Evolutionary conservation across 2,113 vertebrate genomes (phyloP).

Genomic region (Lanius ludovicianus): DNA sequence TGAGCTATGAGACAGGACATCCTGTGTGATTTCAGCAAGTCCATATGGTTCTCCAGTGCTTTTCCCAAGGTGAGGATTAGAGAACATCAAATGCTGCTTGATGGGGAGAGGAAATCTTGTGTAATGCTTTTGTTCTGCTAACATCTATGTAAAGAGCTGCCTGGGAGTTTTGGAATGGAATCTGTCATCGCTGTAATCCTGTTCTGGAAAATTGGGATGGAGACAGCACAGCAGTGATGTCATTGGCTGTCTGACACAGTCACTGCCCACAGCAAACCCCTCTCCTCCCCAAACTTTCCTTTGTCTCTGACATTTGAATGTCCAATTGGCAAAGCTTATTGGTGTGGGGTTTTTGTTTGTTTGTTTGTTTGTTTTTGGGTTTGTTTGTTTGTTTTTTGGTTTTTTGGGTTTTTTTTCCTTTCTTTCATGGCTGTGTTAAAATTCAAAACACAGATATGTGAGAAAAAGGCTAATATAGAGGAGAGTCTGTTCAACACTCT

Average conservation of each 20-base stretch:
- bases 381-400: too few species aligned
- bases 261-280: conserved; percentile 17
- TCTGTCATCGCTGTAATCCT: conserved; percentile 57
- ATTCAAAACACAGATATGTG: conserved; percentile 44
- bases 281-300: conserved; percentile 20
- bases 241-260: conserved; percentile 24
- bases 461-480: conserved; percentile 40
- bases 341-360: neutral
- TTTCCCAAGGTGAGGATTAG: conserved; percentile 69
- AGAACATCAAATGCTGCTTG: conserved; percentile 54
- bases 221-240: conserved; percentile 52
- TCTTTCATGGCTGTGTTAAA: conserved; percentile 48
- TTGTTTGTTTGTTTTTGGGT: neutral
- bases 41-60: conserved; percentile 30
- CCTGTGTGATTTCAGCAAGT: conserved; percentile 39
- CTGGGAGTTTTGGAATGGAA: conserved; percentile 71
- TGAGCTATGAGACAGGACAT: neutral
- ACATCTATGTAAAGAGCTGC: conserved; percentile 62
- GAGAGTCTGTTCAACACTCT: neutral
- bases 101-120: conserved; percentile 48
- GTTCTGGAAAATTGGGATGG: conserved; percentile 63
- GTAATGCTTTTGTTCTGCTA: conserved; percentile 72
- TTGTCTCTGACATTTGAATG: neutral
- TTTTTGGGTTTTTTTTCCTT: neutral
- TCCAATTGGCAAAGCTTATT: neutral